A percentile compares a stretch with the other conserved stretches of the same genome.
Conservation (phyloP, 2,797 vertebrate species). For the Tragopan temminckii region DNA sequence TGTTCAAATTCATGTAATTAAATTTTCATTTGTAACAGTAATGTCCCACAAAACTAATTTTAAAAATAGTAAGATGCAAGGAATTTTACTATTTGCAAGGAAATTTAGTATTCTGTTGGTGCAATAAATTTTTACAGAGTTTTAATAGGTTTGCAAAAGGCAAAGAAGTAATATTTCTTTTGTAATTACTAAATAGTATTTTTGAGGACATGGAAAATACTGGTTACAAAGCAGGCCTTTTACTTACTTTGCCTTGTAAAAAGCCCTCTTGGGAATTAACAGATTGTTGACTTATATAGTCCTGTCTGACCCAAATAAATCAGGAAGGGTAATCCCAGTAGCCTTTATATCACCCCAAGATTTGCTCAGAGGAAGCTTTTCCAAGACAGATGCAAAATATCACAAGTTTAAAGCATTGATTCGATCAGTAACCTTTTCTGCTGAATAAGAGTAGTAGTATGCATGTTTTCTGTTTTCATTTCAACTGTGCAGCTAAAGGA, state of each 20-base stretch:
- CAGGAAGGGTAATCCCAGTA: background rate
- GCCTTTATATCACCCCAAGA: background rate
- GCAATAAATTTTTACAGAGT: background rate
- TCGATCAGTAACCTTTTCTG: background rate
- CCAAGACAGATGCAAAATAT: conserved; percentile 14
- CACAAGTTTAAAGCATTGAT: conserved; percentile 20
- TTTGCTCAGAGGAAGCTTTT: conserved; percentile 38
- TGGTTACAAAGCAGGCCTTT: background rate
- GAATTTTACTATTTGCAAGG: background rate
- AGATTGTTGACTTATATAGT: background rate
- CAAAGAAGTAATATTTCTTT: background rate
- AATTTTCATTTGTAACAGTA: conserved; percentile 20
- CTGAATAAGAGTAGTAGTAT: background rate
- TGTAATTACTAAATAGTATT: background rate
- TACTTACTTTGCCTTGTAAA: background rate
- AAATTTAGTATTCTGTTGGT: conserved; percentile 24
- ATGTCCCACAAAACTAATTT: background rate
- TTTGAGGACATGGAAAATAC: background rate
- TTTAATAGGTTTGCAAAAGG: background rate
- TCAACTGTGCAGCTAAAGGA: conserved; percentile 39
- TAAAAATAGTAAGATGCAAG: background rate
- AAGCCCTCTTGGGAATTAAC: background rate
- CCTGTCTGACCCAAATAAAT: background rate
- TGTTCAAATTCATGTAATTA: conserved; percentile 43
- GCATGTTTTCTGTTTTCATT: conserved; percentile 12